Percentiles rank a stretch among this genome's conserved stretches.
phyloP scores from a whole-genome alignment of 2,113 vertebrate genomes.

The Lontra canadensis region DNA sequence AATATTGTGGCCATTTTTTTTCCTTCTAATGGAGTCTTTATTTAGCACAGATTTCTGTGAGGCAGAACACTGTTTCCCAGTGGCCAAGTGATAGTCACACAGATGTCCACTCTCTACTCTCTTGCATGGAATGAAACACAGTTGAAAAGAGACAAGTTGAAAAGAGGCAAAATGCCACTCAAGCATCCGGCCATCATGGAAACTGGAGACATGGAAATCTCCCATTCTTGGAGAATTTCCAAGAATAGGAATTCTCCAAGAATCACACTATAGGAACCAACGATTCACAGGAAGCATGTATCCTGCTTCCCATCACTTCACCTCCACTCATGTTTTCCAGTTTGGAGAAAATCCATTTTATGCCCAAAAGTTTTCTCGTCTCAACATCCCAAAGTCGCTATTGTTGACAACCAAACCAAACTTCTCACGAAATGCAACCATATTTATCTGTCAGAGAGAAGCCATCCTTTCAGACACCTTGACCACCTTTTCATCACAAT shows the following conservation, averaged over 20 bases:
- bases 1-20: not conserved
- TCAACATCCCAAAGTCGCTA: conserved; percentile 62
- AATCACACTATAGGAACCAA: not conserved
- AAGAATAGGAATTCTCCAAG: no score
- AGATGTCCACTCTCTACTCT: not conserved
- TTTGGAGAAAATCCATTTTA: conserved; percentile 12
- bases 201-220: not conserved
- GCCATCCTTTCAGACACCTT: conserved; percentile 71
- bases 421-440: conserved; percentile 62
- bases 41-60: not conserved
- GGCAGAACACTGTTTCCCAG: not conserved
- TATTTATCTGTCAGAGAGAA: conserved; percentile 73
- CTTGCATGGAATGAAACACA: not conserved
- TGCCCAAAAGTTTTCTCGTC: conserved; percentile 49
- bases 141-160: not conserved
- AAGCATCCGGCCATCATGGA: fast-evolving
- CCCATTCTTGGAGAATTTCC: not conserved
- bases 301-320: not conserved
- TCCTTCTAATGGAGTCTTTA: not conserved
- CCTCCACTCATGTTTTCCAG: not conserved
- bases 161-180: no score
- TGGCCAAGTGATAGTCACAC: not conserved
- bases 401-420: conserved; percentile 69
- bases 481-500: conserved; percentile 78
- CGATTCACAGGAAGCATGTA: not conserved